A percentile compares a stretch with the other conserved stretches of the same genome.
Evolutionary conservation across 2,113 vertebrate genomes (phyloP).

Genomic region (Nestor notabilis): DNA sequence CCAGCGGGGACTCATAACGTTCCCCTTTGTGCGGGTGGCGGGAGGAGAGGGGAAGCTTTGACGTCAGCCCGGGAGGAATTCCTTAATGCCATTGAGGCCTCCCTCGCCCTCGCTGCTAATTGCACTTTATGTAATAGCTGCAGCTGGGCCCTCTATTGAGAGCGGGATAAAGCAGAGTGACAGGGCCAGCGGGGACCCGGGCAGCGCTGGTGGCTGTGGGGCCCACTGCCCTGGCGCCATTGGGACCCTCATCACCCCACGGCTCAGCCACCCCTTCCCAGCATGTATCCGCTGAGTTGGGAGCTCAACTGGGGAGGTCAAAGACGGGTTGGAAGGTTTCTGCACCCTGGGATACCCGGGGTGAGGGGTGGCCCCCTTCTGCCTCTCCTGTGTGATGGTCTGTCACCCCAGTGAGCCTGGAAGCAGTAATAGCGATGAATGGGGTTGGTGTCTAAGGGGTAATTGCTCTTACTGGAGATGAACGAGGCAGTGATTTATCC

Average conservation of each 20-base stretch:
- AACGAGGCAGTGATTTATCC: neutral
- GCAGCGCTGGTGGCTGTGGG: accelerated
- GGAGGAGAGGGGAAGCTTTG: slow-evolving; percentile 58
- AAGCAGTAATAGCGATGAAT: neutral
- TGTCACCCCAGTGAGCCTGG: neutral
- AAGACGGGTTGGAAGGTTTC: neutral
- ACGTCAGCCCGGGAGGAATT: slow-evolving; percentile 68
- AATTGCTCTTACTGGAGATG: neutral
- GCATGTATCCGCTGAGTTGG: accelerated
- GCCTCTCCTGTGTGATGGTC: accelerated
- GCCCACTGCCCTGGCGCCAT: neutral
- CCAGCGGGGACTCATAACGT: neutral
- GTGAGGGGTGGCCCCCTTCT: accelerated
- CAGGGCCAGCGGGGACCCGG: neutral
- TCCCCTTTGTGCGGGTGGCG: slow-evolving; percentile 25
- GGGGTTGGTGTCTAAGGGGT: neutral
- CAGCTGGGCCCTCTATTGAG: slow-evolving; percentile 35
- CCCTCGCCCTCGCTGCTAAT: slow-evolving; percentile 28
- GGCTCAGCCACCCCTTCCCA: accelerated
- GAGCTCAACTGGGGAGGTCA: accelerated
- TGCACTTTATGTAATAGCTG: slow-evolving; percentile 61
- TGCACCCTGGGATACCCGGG: neutral
- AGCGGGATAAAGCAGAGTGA: neutral
- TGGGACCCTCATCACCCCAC: accelerated
- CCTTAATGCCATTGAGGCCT: slow-evolving; percentile 65